Evolutionary conservation across 2,888 invertebrate species (phyloP).

Genomic region (Nymphalis c-album): DNA sequence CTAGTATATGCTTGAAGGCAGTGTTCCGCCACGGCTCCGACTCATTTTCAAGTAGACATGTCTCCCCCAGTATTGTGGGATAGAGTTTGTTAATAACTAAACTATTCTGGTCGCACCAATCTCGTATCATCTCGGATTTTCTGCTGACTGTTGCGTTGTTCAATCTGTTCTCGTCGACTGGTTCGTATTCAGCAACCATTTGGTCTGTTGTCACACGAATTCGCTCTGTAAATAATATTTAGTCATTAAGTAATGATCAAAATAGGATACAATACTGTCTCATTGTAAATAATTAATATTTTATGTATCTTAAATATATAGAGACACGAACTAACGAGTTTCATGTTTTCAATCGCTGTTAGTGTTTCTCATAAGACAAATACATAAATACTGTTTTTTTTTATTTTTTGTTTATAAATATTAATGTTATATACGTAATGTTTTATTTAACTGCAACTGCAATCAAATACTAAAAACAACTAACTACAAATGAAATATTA

Average conservation of each 20-base stretch:
- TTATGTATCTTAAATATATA: too few relatives aligned
- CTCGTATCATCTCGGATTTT: slow-evolving; percentile 69
- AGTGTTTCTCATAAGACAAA: too few relatives aligned
- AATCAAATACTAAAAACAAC: too few relatives aligned
- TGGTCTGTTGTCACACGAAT: slow-evolving; percentile 83
- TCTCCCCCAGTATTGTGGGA: slow-evolving; percentile 70
- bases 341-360: too few relatives aligned
- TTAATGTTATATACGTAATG: too few relatives aligned
- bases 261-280: too few relatives aligned
- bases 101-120: slow-evolving; percentile 72
- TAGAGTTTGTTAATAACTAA: slow-evolving; percentile 70
- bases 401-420: too few relatives aligned
- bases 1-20: slow-evolving; percentile 10
- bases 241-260: slow-evolving; percentile 29
- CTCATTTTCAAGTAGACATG: slow-evolving; percentile 62
- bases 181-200: slow-evolving; percentile 82
- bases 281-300: too few relatives aligned
- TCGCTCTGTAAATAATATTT: slow-evolving; percentile 75
- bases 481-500: too few relatives aligned
- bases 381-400: too few relatives aligned
- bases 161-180: slow-evolving; percentile 57
- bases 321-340: too few relatives aligned
- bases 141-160: slow-evolving; percentile 50
- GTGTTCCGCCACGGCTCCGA: slow-evolving; percentile 48
- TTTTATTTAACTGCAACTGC: too few relatives aligned